Base-by-base conservation (phyloP, 2,113 vertebrate species). In the Takifugu flavidus region DNA sequence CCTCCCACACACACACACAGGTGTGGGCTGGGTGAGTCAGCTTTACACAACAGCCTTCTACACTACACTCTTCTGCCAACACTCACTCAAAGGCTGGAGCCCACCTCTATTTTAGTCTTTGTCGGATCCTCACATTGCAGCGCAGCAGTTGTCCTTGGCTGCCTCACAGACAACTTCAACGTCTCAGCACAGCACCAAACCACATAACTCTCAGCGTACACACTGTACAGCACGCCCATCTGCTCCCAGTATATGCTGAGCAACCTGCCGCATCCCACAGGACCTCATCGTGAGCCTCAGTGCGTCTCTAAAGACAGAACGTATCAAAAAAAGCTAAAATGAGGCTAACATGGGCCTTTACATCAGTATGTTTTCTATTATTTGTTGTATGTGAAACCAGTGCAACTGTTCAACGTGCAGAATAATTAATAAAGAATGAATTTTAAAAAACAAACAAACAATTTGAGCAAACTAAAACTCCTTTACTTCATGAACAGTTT, bases 21-120 rank as follows among this genome's bases (percentile, higher is more conserved):
- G 49, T 68, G 79, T 82, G 65, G 76, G 68, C 13, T 43, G 77
- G 53, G 54, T 83, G 77, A 84, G 71, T 85, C 77, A 81, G 68
- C 69, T 79, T 82, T 76, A 72, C 59, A 70, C 75, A 79, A 79
- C 69, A 72, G 65, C 75, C 69, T 65, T 42, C 45, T 5, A 59
- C 73, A 57, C 65, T 59, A 25, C 53, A 65, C 59, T 53, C 10
- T 56, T 49, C 56, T 46, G 15, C 54, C 55, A 34, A 34, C 62
- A 14, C 73, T 78, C 69, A 53, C 61, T 65, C 62, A 52, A 28
- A 55, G 79, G 72, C 79, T 82, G 75, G 71, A 8, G 62, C 59
- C 56, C 3, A 5, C 29, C n/a, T 61, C 75, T 75, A 77, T 72
- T 80, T 78, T 13, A 56, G 62, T 59, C 69, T 26, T 8, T 53